Evolutionary conservation across 2,113 vertebrate genomes (phyloP), one percentile per base, ranked within the genome.

Genomic region (Anas platyrhynchos): DNA sequence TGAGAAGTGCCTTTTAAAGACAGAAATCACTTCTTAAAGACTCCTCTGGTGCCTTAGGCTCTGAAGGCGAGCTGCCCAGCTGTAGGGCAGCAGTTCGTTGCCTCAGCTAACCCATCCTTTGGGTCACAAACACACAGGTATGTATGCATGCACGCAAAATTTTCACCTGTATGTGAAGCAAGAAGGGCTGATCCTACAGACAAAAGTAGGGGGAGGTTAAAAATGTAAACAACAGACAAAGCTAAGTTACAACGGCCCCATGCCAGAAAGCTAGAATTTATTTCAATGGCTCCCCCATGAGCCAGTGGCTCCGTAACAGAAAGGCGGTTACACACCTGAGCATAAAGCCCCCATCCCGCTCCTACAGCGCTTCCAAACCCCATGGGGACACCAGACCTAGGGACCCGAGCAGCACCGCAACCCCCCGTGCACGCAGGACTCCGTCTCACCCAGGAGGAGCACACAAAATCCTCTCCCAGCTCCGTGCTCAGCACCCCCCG

Each of bases 51-150:
- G 75, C 61, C 66, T 65, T 26, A 65, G 71, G 61, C 52, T 54
- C 62, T 6, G n/a, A 67, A 86, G 94, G 41, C 15, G 48, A 73
- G 20, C 20, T 46, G 8, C 55, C 41, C 10, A 56, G 6, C 15
- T 71, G 74, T 56, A 62, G 12, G 82, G 38, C 2, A 69, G 44
- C 23, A 65, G 16, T 50, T 29, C 17, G 27, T 11, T 26, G 7
- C 9, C 56, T 66, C 16, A 43, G 8, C 11, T 55, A 38, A 90
- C 86, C 56, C 9, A 20, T 5, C 23, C 41, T 73, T 78, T 61
- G 68, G 22, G 21, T 61, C 31, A 81, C 1, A 11, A 36, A 58
- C 31, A 32, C 1, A 1, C 1, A 13, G 41, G 3, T 13, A 66
- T 6, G 11, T 23, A 36, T 5, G 34, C 16, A 31, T 1, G 50